Evolutionary conservation across 2,113 vertebrate genomes (phyloP).

Genomic region (Seriola dumerili): DNA sequence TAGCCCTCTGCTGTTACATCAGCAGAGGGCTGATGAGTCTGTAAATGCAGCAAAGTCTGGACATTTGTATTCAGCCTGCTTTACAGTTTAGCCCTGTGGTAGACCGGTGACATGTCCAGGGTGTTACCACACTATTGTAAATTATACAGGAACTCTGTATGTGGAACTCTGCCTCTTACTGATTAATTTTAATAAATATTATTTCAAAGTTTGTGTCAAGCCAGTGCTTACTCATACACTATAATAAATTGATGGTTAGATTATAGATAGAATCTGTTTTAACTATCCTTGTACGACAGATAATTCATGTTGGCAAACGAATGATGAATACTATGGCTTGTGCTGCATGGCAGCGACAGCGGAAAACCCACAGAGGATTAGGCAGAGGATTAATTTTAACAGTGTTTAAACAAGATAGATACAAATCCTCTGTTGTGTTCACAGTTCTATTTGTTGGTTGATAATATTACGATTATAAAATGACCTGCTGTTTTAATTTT

Average conservation of each 20-base stretch:
- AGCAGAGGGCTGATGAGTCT: no score
- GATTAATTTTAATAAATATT: slow-evolving; percentile 25
- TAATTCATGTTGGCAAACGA: background rate
- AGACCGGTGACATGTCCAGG: background rate
- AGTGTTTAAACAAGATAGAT: slow-evolving; percentile 1
- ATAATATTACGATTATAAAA: background rate
- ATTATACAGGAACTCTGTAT: background rate
- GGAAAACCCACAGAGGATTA: slow-evolving; percentile 12
- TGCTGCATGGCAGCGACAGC: background rate
- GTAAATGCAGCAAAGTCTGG: no score
- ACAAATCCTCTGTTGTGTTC: background rate
- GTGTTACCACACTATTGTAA: background rate
- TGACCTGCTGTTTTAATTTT: no score
- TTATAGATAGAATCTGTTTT: slow-evolving; percentile 3
- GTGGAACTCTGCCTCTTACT: background rate
- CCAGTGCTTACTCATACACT: background rate
- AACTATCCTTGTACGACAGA: background rate
- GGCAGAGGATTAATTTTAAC: background rate
- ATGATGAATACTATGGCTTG: background rate
- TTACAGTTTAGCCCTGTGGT: slow-evolving; percentile 2
- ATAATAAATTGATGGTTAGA: slow-evolving; percentile 16
- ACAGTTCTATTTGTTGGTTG: background rate
- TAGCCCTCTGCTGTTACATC: no score
- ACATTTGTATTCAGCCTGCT: background rate
- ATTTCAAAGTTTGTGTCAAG: background rate